These are phyloP conservation scores for Sphyrna mokarran DNA, from an alignment of 2,113 vertebrate species.

Conservation along the genomic window DNA sequence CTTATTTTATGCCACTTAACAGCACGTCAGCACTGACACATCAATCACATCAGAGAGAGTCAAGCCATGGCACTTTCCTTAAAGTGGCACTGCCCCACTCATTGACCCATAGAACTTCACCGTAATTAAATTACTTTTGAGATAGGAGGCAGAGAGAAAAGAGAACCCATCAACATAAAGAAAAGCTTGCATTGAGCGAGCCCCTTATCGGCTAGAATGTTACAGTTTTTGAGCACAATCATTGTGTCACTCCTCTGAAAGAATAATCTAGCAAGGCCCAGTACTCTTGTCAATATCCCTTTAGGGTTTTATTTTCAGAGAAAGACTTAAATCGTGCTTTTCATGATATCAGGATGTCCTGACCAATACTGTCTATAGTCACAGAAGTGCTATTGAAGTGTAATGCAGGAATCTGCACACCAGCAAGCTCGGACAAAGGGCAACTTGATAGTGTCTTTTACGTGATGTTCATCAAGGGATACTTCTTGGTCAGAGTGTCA, in stretches of 20 bases:
- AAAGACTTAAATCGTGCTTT: background rate
- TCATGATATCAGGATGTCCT: background rate
- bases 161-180: background rate
- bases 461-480: too few relatives aligned
- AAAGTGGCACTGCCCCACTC: background rate
- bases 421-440: background rate
- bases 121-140: background rate
- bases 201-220: background rate
- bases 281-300: background rate
- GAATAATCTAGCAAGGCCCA: background rate
- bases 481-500: too few relatives aligned
- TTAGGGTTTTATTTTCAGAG: background rate
- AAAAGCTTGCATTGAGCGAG: background rate
- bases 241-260: background rate
- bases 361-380: background rate
- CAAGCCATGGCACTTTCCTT: background rate
- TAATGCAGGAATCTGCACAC: background rate
- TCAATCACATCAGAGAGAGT: background rate
- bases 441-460: background rate
- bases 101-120: background rate
- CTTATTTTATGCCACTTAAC: constrained; percentile 13
- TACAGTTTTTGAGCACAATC: background rate
- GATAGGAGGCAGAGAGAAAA: background rate
- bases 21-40: background rate
- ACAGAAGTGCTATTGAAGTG: background rate